Evolutionary conservation across 2,888 invertebrate species (phyloP), one percentile per base, ranked within the genome.

Genomic region (Noctua janthe): DNA sequence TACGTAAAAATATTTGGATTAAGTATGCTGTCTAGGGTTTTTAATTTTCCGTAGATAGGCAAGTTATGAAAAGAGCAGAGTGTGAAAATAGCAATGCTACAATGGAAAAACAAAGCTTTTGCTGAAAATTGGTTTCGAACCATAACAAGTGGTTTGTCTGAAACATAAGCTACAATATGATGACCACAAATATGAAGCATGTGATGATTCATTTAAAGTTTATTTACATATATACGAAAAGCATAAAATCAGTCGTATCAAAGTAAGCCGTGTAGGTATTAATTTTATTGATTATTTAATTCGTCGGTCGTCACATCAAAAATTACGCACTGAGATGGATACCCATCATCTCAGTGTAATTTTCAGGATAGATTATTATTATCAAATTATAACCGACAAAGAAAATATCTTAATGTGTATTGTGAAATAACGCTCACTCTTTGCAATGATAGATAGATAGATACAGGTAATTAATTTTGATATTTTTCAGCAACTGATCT

Each of bases 181-280:
- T 71, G n/a, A 35, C 13, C 20, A 35, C n/a, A 49, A 23, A 15
- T 49, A 29, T 39, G 7, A 74, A 67, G 43, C 49, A 23, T 76
- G n/a, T 70, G 78, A 71, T 81, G 56, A 81, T n/a, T 78, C 64
- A 51, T 64, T 54, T 29, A 20, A 47, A 59, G 47, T 62, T 62
- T 71, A 82, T 78, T 77, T 71, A 67, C 78, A 83, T 66, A 29
- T 23, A 20, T 71, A 51, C n/a, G 56, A 69, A 82, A 35, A 74
- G n/a, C 15, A 51, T 81, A 54, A 23, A 64, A 39, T 72, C 56
- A 7, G 10, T 73, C 39, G 23, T 43, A 67, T n/a, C 23, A 2
- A 11, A 56, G n/a, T 47, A 47, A 15, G 54, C 74, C 23, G 1
- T 75, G 20, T 20, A n/a, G n/a, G 2, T 54, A 75, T 51, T 1